Base-by-base conservation (phyloP, 1,140 invertebrate genomes). In the Laupala kohalensis region DNA sequence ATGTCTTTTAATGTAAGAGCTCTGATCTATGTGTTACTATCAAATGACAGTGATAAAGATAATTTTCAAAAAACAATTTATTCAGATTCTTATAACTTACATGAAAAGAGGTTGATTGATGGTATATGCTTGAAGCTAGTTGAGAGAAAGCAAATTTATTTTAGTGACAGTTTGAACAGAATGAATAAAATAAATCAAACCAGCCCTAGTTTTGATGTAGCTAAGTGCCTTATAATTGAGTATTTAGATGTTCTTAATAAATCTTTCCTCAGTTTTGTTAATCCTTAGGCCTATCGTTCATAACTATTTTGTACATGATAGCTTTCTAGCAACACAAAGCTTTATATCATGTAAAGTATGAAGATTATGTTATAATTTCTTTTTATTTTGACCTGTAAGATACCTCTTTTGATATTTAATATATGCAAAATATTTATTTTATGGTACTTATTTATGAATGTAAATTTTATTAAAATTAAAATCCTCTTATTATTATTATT, bases 1-100 rank as follows among this genome's bases (percentile, higher is more conserved):
- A 74, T 87, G 69, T 87, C 85, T 80, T 87, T 85, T 76, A 84
- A 83, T 79, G 78, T 78, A 4, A 77, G 75, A 71, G 77, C 77
- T 71, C 72, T 79, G 64, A 76, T 83, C 65, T 84, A 79, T 71
- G 72, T 83, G 69, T 69, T 77, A n/a, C 75, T 72, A 53, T 78
- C 78, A 62, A 69, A 74, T 9, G 73, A 72, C 72, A 72, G 24
- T 64, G 69, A 76, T 63, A 73, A 71, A 26, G 30, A 77, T 29
- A 30, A 75, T 67, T 80, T 80, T 75, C 78, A 77, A 67, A 66
- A 73, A 19, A 80, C 79, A 73, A 77, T 83, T 62, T 82, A 79
- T 74, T 73, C 74, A 15, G 71, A 76, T 72, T 70, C 76, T 23
- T 78, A 81, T 75, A 74, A 75, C 73, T 30, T 24, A 63, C 63